Evolutionary conservation across 2,888 invertebrate genomes (phyloP).

Genomic region (Erebia aethiops): DNA sequence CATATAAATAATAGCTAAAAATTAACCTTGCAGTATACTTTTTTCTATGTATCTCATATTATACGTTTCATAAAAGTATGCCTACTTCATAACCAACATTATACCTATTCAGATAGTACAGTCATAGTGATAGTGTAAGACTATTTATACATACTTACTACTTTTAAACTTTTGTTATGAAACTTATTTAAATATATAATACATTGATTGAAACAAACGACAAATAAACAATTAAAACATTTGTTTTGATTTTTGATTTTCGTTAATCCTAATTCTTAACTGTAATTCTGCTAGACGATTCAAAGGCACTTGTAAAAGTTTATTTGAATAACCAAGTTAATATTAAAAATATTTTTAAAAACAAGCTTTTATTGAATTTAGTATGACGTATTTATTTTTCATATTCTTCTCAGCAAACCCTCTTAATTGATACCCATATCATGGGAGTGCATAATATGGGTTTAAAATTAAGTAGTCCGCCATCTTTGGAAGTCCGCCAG

Average conservation of each 20-base stretch:
- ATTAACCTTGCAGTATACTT: slow-evolving; percentile 55
- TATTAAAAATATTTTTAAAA: too few species aligned
- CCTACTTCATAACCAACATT: slow-evolving; percentile 61
- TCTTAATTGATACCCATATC: too few species aligned
- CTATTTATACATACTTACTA: slow-evolving; percentile 76
- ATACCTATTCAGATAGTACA: slow-evolving; percentile 70
- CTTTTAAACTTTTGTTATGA: slow-evolving; percentile 78
- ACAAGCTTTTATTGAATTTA: too few species aligned
- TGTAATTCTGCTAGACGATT: not conserved
- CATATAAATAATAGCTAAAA: slow-evolving; percentile 57
- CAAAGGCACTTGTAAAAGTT: too few species aligned
- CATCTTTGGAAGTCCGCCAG: too few species aligned
- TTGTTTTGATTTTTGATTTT: slow-evolving; percentile 49
- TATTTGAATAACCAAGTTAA: too few species aligned
- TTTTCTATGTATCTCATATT: slow-evolving; percentile 48
- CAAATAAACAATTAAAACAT: slow-evolving; percentile 74
- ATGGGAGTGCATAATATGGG: too few species aligned
- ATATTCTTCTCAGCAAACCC: too few species aligned
- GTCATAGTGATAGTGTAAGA: slow-evolving; percentile 76
- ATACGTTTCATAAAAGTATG: slow-evolving; percentile 51
- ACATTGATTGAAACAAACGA: slow-evolving; percentile 81
- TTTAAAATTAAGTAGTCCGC: too few species aligned
- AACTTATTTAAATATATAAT: slow-evolving; percentile 81
- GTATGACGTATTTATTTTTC: too few species aligned
- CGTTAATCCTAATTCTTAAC: not conserved